Evolutionary conservation across 2,888 invertebrate genomes (phyloP).

Genomic region (Rutpela maculata): DNA sequence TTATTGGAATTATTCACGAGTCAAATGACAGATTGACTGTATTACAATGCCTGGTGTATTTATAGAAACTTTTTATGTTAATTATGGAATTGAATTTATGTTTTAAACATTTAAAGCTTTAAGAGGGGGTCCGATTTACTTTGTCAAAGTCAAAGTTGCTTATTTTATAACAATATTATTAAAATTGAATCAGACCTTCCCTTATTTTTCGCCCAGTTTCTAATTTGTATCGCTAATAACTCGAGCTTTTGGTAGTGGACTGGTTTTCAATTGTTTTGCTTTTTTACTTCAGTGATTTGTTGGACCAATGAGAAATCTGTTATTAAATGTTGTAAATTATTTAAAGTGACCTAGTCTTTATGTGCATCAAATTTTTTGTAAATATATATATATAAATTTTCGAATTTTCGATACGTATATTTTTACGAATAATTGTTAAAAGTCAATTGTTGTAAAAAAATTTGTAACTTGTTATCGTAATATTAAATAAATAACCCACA

Average conservation of each 20-base stretch:
- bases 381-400: conserved; percentile 56
- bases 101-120: conserved; percentile 26
- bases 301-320: conserved; percentile 66
- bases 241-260: conserved; percentile 55
- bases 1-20: too few relatives aligned
- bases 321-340: conserved; percentile 53
- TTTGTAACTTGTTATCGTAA: conserved; percentile 62
- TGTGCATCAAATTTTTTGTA: conserved; percentile 58
- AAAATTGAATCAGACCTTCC: conserved; percentile 1
- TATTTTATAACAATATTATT: conserved; percentile 5
- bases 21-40: too few relatives aligned
- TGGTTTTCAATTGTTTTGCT: conserved; percentile 50
- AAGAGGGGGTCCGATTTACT: conserved; percentile 5
- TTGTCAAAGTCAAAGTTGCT: neutral
- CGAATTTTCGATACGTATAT: conserved; percentile 57
- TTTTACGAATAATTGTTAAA: conserved; percentile 61
- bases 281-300: conserved; percentile 65
- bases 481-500: conserved; percentile 53
- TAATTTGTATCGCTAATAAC: conserved; percentile 34
- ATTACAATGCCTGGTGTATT: conserved; percentile 33
- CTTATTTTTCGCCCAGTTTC: conserved; percentile 22
- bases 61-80: conserved; percentile 20
- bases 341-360: conserved; percentile 64
- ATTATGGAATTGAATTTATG: conserved; percentile 45
- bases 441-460: conserved; percentile 59